Evolutionary conservation across 2,113 vertebrate genomes (phyloP).

Genomic region (Pardalotus punctatus): DNA sequence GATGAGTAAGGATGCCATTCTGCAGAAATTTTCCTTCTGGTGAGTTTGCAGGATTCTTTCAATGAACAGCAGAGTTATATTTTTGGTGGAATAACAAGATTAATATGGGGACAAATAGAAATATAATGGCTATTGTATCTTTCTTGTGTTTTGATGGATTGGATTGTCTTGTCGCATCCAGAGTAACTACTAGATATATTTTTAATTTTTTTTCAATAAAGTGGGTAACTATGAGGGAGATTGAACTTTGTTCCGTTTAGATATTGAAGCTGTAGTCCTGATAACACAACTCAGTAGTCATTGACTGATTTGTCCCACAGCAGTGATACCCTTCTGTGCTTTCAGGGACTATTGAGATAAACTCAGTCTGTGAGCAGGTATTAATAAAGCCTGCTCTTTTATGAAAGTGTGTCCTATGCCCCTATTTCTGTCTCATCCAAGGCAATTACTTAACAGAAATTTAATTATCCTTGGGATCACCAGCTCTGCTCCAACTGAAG

Average conservation of each 20-base stretch:
- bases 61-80: not conserved
- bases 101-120: constrained; percentile 8
- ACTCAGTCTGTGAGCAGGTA: not conserved
- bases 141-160: not conserved
- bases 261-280: not conserved
- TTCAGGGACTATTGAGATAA: not conserved
- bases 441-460: not conserved
- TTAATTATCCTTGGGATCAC: not conserved
- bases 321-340: not conserved
- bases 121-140: not conserved
- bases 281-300: not conserved
- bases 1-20: not conserved
- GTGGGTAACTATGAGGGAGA: not conserved
- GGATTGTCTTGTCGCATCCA: constrained; percentile 6
- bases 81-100: not conserved
- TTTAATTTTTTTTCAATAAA: constrained; percentile 29
- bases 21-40: constrained; percentile 8
- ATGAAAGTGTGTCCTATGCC: not conserved
- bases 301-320: not conserved
- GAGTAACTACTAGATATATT: not conserved
- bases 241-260: not conserved
- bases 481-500: not conserved
- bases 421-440: not conserved
- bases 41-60: constrained; percentile 25
- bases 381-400: not conserved